phyloP scores from a whole-genome alignment of 2,113 vertebrate species.

The Trachemys scripta region DNA sequence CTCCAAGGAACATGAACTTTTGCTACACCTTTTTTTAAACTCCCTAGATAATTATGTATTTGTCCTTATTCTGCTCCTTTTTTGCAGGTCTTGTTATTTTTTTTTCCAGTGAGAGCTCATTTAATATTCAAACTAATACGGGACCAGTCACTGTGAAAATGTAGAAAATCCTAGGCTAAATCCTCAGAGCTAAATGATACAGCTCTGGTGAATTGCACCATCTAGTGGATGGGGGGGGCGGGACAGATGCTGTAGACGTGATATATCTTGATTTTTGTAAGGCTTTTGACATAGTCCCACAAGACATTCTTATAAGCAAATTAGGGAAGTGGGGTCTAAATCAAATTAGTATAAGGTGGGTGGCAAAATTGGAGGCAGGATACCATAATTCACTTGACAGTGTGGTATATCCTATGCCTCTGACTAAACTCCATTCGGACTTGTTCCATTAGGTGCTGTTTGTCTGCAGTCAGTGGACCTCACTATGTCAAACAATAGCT shows the following conservation, averaged over 20 bases:
- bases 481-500: slow-evolving; percentile 23
- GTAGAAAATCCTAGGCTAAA: neutral
- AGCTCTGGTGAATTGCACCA: neutral
- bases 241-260: neutral
- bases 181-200: slow-evolving; percentile 2
- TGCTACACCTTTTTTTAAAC: slow-evolving; percentile 45
- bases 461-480: slow-evolving; percentile 1
- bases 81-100: slow-evolving; percentile 55
- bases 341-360: neutral
- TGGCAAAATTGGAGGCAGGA: neutral
- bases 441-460: neutral
- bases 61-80: slow-evolving; percentile 73
- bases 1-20: slow-evolving; percentile 57
- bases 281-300: neutral
- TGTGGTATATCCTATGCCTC: neutral
- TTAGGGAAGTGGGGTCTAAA: neutral
- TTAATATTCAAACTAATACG: slow-evolving; percentile 57
- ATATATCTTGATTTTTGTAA: neutral
- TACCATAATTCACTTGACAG: neutral
- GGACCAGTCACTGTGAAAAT: slow-evolving; percentile 37
- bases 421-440: neutral
- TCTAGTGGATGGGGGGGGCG: neutral
- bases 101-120: slow-evolving; percentile 31
- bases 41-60: slow-evolving; percentile 70
- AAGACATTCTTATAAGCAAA: neutral